Base-by-base conservation (phyloP, 1,140 invertebrate species). In the Drosophila parvula region DNA sequence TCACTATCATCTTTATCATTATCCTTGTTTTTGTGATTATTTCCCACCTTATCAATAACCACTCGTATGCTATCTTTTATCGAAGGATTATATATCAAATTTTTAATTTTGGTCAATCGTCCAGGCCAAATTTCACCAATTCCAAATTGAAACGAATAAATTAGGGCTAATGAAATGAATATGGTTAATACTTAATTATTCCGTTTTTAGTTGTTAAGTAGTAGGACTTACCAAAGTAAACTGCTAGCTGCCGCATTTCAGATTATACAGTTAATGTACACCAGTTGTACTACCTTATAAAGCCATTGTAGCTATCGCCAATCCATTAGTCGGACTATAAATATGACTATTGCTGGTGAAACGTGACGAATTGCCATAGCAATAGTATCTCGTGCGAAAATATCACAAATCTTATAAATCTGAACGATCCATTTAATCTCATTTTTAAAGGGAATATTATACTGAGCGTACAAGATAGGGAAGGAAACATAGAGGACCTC, bases 241-340 rank as follows among this genome's bases (percentile, higher is more conserved):
- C 12, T 3, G 51, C 51, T 9, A 55, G 14, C 4, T 9, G 14
- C 36, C 51, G 51, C 51, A 55, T 55, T 38, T 55, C 22, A 16
- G 12, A 56, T 56, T 38, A 4, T n/a, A 38, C 34, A 4, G 12
- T n/a, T 38, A 27, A 41, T 27, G 12, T 22, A 9, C 18, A 16
- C 32, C 14, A 9, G 22, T 30, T 22, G 22, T 22, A 22, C 12
- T 5, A 8, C 12, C 36, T 28, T 57, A 9, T 57, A 41, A 28
- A 41, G 14, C 12, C 22, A 28, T 16, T 28, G 22, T 7, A n/a
- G 38, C 3, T n/a, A n/a, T 7, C 5, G 7, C 10, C 11, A 57
- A 57, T 57, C 55, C 55, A 57, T 57, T 57, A 57, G 36, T 57
- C 14, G 38, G 18, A 40, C 53, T n/a, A 38, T 27, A 28, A 34